Base-by-base conservation (phyloP, 1,140 invertebrate genomes). In the Augochlora pura region DNA sequence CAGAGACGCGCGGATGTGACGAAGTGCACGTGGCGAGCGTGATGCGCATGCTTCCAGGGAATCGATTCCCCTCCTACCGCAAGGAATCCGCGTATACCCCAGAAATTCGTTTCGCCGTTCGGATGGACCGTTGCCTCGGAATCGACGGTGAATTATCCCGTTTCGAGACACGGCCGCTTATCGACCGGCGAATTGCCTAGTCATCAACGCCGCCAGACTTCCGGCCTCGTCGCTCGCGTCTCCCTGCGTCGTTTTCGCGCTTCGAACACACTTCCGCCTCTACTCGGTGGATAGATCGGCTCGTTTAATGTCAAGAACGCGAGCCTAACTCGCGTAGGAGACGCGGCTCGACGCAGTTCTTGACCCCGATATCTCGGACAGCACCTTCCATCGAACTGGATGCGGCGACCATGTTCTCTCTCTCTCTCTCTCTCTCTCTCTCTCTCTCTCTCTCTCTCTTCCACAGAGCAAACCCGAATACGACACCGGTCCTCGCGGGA, bases 11-110 rank as follows among this genome's bases (percentile, higher is more conserved):
- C 69, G 80, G 63, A 82, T 59, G 38, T 62, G 62, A 77, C 71
- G 77, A 79, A 64, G 73, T 78, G 88, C 91, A 92, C 91, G 91
- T 92, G 91, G 90, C 63, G 72, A 69, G 65, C 67, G 52, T 42
- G 77, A 42, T 91, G 91, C 92, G 92, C 92, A 91, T 87, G 91
- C 87, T 82, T 84, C 64, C 52, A 38, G 71, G 71, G 85, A 89
- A 93, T 93, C 92, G 92, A 93, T 93, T 88, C 89, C 90, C 91
- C 88, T 87, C 67, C 85, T 83, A 80, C 86, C 78, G 77, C 67
- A 52, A 80, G 27, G 18, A 81, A 78, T 68, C 78, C 83, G 78
- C 52, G 82, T 74, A 80, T 84, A 59, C 64, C 60, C 74, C 66
- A 77, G 86, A 86, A 84, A 89, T 88, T 84, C 77, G 77, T 80